Base-by-base conservation (phyloP, 2,113 vertebrate genomes). In the Podiceps cristatus region DNA sequence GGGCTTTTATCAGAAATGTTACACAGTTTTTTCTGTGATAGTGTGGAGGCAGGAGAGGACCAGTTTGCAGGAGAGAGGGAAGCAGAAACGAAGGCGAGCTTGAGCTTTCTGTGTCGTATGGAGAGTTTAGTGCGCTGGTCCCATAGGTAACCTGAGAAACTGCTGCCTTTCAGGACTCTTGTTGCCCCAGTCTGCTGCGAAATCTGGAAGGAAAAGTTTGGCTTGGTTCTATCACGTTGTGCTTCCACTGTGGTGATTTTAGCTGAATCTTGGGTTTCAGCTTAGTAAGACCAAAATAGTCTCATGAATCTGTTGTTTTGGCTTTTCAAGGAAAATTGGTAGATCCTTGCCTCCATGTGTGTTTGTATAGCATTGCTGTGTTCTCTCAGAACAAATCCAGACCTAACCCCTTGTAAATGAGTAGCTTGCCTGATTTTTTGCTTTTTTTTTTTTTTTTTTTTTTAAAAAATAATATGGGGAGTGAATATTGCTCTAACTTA, bases 1-100 rank as follows among this genome's bases (percentile, higher is more conserved):
- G 0, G 35, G 16, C 27, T 82, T 83, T 42, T 75, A 20, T 42
- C 17, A 42, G n/a, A 72, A 80, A 53, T 0, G 0, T 27, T 68
- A 35, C 44, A 14, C 3, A 9, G 0, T 40, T 69, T 76, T 40
- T 76, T 27, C 62, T 1, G 1, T 42, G 44, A 22, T 84, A 64
- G n/a, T 71, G 8, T 25, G 37, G 13, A 62, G 60, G 12, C 14
- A 15, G 44, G 18, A 93, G n/a, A 33, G 40, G 29, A 45, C 31
- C 7, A 5, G 44, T 86, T 80, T 56, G 9, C 2, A 11, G 13
- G 35, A 68, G 59, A 44, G 29, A 60, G 9, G 33, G 24, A 59
- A 37, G 25, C 22, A 29, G 60, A 62, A 91, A 37, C 7, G 18
- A 66, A 81, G 8, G 28, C 28, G 52, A 75, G 3, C 49, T 72